Conservation (phyloP, 2,888 invertebrate genomes). For the Sicus ferrugineus region DNA sequence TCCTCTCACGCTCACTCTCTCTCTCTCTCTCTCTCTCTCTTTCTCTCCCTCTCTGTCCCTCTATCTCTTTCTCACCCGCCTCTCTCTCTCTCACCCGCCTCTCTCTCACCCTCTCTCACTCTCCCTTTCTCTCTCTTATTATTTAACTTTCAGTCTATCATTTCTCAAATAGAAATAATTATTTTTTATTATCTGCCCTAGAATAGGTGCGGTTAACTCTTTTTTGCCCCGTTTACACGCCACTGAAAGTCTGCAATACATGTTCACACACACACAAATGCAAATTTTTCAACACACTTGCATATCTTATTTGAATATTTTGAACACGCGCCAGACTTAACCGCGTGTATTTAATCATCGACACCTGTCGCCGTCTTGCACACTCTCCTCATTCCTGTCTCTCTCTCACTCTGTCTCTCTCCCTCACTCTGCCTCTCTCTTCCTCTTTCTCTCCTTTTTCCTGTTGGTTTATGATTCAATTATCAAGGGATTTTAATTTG, state of each 20-base stretch:
- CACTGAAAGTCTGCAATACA: no score
- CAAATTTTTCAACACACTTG: neutral
- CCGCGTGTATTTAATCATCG: neutral
- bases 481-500: constrained; percentile 29
- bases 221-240: no score
- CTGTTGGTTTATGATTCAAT: neutral
- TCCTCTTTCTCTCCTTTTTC: neutral
- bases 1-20: no score
- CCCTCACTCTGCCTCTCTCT: neutral
- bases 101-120: neutral
- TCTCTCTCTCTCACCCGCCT: no score
- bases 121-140: neutral
- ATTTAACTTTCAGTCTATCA: neutral
- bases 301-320: neutral
- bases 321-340: neutral
- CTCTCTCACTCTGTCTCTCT: neutral
- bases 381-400: no score
- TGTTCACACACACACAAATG: no score
- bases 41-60: no score
- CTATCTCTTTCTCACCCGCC: no score
- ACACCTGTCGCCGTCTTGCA: neutral
- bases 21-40: no score
- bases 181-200: no score
- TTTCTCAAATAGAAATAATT: no score
- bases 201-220: no score